A percentile compares a stretch with the other conserved stretches of the same genome.
Evolutionary conservation across 2,113 vertebrate genomes (phyloP).

Genomic region (Tinamus guttatus): DNA sequence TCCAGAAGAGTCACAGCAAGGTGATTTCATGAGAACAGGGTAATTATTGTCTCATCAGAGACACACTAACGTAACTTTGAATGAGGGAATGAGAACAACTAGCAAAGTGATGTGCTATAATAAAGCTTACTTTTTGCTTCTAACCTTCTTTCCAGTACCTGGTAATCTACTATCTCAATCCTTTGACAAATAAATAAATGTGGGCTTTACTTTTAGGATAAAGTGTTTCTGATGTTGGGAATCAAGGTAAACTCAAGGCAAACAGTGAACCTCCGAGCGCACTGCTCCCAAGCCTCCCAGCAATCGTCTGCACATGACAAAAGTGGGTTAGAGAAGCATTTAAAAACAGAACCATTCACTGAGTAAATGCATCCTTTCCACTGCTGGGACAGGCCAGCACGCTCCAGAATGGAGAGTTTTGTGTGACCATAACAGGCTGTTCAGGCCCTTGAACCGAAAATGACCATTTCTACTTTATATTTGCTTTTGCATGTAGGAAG

Average conservation of each 20-base stretch:
- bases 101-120: background rate
- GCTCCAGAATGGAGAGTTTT: background rate
- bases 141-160: background rate
- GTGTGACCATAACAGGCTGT: background rate
- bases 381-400: background rate
- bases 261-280: no score
- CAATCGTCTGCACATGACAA: background rate
- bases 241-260: background rate
- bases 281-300: no score
- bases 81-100: background rate
- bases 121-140: background rate
- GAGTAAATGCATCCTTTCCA: background rate
- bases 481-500: background rate
- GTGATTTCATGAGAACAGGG: background rate
- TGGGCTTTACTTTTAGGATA: background rate
- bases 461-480: background rate
- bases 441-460: background rate
- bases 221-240: background rate
- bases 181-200: background rate
- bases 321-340: background rate
- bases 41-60: background rate
- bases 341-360: background rate
- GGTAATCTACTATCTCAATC: background rate
- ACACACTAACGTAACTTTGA: background rate
- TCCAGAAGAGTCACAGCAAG: background rate